A percentile compares a stretch with the other conserved stretches of the same genome.
phyloP scores from a whole-genome alignment of 2,888 invertebrate species.

The Metalampra italica region DNA sequence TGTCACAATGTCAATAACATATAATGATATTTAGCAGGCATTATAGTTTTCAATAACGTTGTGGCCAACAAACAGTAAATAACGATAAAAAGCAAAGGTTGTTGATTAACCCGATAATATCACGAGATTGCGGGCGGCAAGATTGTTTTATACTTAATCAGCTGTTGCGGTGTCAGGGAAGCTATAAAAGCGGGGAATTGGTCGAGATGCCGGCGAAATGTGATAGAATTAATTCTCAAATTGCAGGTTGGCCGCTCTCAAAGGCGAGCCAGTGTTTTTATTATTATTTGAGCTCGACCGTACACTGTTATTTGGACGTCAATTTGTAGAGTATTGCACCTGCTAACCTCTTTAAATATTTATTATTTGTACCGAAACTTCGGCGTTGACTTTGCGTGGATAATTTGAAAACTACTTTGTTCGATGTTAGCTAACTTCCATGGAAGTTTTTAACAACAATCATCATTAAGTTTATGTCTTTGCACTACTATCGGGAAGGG shows the following conservation, averaged over 20 bases:
- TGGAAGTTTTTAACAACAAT: no score
- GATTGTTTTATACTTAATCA: slow-evolving; percentile 56
- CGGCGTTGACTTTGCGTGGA: slow-evolving; percentile 34
- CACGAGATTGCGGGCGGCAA: slow-evolving; percentile 42
- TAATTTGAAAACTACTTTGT: slow-evolving; percentile 45
- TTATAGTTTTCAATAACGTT: no score
- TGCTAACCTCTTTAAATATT: slow-evolving; percentile 71
- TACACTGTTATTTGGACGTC: slow-evolving; percentile 65
- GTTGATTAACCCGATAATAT: slow-evolving; percentile 49
- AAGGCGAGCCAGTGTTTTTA: slow-evolving; percentile 43
- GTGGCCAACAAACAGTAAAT: slow-evolving; percentile 6
- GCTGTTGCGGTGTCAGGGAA: slow-evolving; percentile 55
- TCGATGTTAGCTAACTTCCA: slow-evolving; percentile 13
- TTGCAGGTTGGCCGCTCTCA: slow-evolving; percentile 54
- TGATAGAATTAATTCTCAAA: slow-evolving; percentile 70
- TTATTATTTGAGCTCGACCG: slow-evolving; percentile 49
- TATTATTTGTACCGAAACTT: slow-evolving; percentile 51
- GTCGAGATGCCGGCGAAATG: slow-evolving; percentile 50
- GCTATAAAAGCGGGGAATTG: slow-evolving; percentile 48
- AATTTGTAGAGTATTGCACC: slow-evolving; percentile 65
- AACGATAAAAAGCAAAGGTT: slow-evolving; percentile 10
- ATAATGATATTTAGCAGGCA: no score
- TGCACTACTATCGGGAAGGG: no score
- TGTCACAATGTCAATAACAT: no score
- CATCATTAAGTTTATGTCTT: no score